phyloP scores from a whole-genome alignment of 2,888 invertebrate genomes.

The Diarsia brunnea region DNA sequence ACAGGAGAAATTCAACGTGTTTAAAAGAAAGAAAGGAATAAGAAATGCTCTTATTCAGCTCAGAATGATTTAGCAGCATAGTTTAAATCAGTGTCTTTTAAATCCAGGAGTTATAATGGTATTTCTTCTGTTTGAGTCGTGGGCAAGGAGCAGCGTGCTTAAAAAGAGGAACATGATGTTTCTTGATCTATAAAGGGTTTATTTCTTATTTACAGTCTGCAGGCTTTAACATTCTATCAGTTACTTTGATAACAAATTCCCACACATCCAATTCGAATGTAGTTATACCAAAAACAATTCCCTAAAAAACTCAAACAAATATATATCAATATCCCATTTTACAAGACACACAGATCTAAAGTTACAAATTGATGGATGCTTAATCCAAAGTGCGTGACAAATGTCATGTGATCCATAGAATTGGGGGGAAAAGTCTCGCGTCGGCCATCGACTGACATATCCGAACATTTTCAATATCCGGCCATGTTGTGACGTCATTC shows the following conservation, averaged over 20 bases:
- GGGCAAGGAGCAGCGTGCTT: not conserved
- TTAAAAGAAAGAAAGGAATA: too few species aligned
- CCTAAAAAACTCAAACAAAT: not conserved
- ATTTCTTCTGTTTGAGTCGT: not conserved
- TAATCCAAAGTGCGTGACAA: conserved; percentile 44
- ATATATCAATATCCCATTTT: conserved; percentile 4
- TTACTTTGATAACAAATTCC: not conserved
- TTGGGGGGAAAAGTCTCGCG: conserved; percentile 28
- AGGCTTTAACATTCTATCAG: not conserved
- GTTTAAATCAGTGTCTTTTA: not conserved
- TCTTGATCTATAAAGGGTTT: not conserved
- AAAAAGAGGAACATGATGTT: not conserved
- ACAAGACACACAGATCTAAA: conserved; percentile 29
- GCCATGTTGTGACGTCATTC: conserved; percentile 48
- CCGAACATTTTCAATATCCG: conserved; percentile 66
- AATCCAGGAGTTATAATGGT: not conserved
- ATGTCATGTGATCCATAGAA: conserved; percentile 48
- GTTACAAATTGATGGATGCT: conserved; percentile 58
- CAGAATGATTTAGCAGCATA: too few species aligned
- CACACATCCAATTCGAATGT: not conserved
- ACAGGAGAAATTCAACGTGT: too few species aligned
- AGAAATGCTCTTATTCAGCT: too few species aligned
- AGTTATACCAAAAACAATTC: not conserved
- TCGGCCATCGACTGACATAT: conserved; percentile 45
- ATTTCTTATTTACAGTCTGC: not conserved